phyloP scores from a whole-genome alignment of 2,888 invertebrate species.

The Anaspis maculata region DNA sequence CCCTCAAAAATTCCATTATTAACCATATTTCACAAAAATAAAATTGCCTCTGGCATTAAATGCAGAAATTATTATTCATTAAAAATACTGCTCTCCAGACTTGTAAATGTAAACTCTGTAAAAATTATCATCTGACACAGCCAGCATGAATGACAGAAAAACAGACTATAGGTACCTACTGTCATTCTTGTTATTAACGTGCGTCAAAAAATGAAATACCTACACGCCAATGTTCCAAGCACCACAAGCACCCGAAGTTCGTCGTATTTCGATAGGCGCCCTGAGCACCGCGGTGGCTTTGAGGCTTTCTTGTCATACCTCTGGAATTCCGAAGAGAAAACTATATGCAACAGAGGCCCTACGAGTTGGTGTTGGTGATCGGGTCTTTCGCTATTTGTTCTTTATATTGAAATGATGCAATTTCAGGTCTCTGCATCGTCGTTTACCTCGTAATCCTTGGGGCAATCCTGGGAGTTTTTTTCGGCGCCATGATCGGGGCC shows the following conservation, averaged over 20 bases:
- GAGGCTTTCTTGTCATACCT: conserved; percentile 3
- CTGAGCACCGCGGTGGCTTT: conserved; percentile 4
- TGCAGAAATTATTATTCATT: too few relatives aligned
- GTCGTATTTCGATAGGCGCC: conserved; percentile 2
- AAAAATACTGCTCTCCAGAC: too few relatives aligned
- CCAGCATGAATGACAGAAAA: too few relatives aligned
- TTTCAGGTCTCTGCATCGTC: conserved; percentile 2
- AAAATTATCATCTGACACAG: too few relatives aligned
- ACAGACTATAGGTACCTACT: too few relatives aligned
- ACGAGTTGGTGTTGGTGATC: conserved; percentile 4
- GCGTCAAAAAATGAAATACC: neutral
- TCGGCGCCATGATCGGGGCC: neutral
- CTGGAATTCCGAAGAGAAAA: conserved; percentile 4
- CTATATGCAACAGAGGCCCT: conserved; percentile 4
- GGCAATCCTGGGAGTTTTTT: neutral
- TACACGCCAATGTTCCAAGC: conserved; percentile 5
- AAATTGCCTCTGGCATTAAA: too few relatives aligned
- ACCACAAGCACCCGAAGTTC: conserved; percentile 6
- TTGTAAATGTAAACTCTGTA: too few relatives aligned
- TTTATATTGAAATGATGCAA: neutral
- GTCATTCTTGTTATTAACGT: too few relatives aligned
- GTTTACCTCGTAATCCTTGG: conserved; percentile 2
- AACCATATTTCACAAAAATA: too few relatives aligned
- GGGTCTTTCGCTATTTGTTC: neutral
- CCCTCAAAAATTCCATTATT: too few relatives aligned